These are phyloP conservation scores for Wasmannia auropunctata DNA, from an alignment of 1,140 invertebrate species.

Conservation along the genomic window DNA sequence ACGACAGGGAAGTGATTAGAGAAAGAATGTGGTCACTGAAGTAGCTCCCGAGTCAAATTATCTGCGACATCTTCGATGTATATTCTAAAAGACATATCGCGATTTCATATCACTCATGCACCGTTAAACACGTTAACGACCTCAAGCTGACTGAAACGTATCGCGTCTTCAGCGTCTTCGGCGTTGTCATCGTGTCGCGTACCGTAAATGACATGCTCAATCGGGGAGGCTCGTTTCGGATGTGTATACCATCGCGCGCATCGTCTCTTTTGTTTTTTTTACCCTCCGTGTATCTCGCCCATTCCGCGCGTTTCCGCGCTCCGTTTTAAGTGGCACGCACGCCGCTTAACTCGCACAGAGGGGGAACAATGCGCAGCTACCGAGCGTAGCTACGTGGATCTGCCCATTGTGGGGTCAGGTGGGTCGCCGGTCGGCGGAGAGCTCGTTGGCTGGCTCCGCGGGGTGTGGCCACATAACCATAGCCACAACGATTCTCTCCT, in stretches of 20 bases:
- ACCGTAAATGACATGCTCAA: conserved; percentile 36
- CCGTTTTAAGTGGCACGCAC: conserved; percentile 35
- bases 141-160: conserved; percentile 19
- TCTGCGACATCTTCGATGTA: conserved; percentile 8
- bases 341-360: conserved; percentile 57
- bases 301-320: not conserved
- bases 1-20: conserved; percentile 29
- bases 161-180: conserved; percentile 61
- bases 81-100: conserved; percentile 70
- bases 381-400: conserved; percentile 61
- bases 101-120: conserved; percentile 71
- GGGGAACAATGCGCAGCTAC: conserved; percentile 62
- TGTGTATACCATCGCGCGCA: conserved; percentile 45
- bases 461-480: conserved; percentile 78
- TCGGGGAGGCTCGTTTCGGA: not conserved
- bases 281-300: not conserved
- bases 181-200: conserved; percentile 35
- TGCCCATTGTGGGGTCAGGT: conserved; percentile 76
- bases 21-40: not conserved
- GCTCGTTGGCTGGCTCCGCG: conserved; percentile 76
- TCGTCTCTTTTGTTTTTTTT: conserved; percentile 45
- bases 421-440: conserved; percentile 68
- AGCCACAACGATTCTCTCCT: conserved; percentile 64
- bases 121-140: conserved; percentile 80
- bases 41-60: conserved; percentile 63